A percentile compares a stretch with the other conserved stretches of the same genome.
Evolutionary conservation across 2,888 invertebrate species (phyloP).

Genomic region (Linnaemya tessellans): DNA sequence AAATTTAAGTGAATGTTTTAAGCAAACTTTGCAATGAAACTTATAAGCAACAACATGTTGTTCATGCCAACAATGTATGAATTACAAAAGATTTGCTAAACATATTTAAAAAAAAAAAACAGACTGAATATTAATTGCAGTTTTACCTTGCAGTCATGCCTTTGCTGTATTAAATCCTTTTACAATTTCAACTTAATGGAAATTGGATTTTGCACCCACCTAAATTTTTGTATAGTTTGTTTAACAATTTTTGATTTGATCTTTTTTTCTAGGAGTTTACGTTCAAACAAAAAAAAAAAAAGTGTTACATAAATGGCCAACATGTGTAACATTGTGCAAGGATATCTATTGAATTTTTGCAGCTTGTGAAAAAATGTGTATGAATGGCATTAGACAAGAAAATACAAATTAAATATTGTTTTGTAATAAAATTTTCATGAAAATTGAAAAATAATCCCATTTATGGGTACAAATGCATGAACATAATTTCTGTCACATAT

Average conservation of each 20-base stretch:
- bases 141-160: not conserved
- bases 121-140: not conserved
- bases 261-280: not conserved
- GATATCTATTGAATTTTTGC: slow-evolving; percentile 2
- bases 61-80: slow-evolving; percentile 2
- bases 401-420: slow-evolving; percentile 33
- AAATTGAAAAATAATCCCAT: slow-evolving; percentile 60
- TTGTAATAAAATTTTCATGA: slow-evolving; percentile 34
- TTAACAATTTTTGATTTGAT: slow-evolving; percentile 23
- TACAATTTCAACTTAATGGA: slow-evolving; percentile 26
- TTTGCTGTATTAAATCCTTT: slow-evolving; percentile 13
- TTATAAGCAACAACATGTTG: not conserved
- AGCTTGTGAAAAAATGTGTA: not conserved
- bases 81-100: slow-evolving; percentile 1
- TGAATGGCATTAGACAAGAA: not conserved
- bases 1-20: not conserved
- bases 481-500: not conserved
- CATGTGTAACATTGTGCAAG: not conserved
- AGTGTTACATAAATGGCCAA: slow-evolving; percentile 12
- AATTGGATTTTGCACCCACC: not conserved
- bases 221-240: slow-evolving; percentile 2
- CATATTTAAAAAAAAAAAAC: not conserved
- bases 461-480: slow-evolving; percentile 38
- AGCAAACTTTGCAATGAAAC: slow-evolving; percentile 4
- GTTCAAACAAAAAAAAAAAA: not conserved